phyloP scores from a whole-genome alignment of 1,140 invertebrate genomes.

The Pollicipes pollicipes region DNA sequence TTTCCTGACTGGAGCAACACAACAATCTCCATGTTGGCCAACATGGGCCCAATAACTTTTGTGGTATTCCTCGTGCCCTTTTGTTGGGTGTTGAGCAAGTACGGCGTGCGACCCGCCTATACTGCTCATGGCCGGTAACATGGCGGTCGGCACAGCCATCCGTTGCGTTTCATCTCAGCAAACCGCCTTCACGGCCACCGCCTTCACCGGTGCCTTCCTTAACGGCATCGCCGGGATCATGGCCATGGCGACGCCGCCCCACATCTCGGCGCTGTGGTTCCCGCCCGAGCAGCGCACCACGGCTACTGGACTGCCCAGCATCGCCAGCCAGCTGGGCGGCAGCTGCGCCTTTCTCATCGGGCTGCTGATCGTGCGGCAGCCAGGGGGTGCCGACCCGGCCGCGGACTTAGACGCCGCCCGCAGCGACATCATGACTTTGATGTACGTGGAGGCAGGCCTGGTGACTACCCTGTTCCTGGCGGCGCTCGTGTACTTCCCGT shows the following conservation, averaged over 20 bases:
- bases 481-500: constrained; percentile 26
- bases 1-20: constrained; percentile 31
- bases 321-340: constrained; percentile 24
- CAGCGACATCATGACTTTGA: neutral
- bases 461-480: constrained; percentile 22
- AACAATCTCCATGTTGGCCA: constrained; percentile 30
- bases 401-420: neutral
- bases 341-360: constrained; percentile 27
- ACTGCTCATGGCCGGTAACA: constrained; percentile 18
- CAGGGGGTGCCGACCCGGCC: constrained; percentile 7
- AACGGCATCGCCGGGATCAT: constrained; percentile 25
- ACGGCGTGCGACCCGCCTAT: constrained; percentile 22
- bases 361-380: constrained; percentile 20
- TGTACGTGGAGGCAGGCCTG: constrained; percentile 20
- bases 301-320: constrained; percentile 12
- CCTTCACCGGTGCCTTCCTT: constrained; percentile 18
- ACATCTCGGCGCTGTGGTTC: constrained; percentile 26
- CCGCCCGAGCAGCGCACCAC: constrained; percentile 25
- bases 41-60: constrained; percentile 35
- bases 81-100: constrained; percentile 26
- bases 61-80: constrained; percentile 28
- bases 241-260: constrained; percentile 22
- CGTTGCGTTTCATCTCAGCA: constrained; percentile 20
- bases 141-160: constrained; percentile 18
- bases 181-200: constrained; percentile 12